These are phyloP conservation scores for Mus spretus DNA, from an alignment of 2,797 vertebrate genomes.

Conservation along the genomic window DNA sequence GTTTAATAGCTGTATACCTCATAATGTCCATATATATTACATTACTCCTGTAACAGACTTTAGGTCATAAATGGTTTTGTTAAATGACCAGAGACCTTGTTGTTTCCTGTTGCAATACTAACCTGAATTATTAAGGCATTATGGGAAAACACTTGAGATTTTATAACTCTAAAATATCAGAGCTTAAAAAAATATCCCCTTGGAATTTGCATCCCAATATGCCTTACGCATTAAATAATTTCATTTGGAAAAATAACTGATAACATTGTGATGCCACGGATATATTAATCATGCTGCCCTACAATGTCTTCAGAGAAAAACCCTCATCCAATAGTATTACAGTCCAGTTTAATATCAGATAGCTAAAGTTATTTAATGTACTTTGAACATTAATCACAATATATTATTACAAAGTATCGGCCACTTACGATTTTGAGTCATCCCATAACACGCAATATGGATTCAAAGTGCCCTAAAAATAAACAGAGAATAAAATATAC, in stretches of 20 bases:
- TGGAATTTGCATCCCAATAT: slow-evolving; percentile 2
- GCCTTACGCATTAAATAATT: slow-evolving; percentile 13
- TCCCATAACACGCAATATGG: slow-evolving; percentile 99
- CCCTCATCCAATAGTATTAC: slow-evolving; percentile 51
- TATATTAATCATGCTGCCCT: slow-evolving; percentile 32
- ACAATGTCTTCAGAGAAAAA: slow-evolving; percentile 23
- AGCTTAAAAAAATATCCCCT: not conserved
- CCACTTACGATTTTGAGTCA: slow-evolving; percentile 96
- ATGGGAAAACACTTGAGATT: slow-evolving; percentile 4
- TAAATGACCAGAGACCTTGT: slow-evolving; percentile 12
- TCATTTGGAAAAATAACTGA: slow-evolving; percentile 21
- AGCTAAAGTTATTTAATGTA: slow-evolving; percentile 67
- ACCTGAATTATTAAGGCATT: slow-evolving; percentile 25
- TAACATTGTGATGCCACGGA: not conserved
- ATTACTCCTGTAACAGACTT: slow-evolving; percentile 59
- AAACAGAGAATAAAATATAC: slow-evolving; percentile 77
- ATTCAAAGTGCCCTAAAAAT: slow-evolving; percentile 96
- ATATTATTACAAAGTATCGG: slow-evolving; percentile 83
- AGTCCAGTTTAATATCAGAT: not conserved
- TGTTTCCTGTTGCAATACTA: slow-evolving; percentile 49
- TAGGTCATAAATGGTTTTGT: slow-evolving; percentile 62
- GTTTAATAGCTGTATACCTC: slow-evolving; percentile 39
- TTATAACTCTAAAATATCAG: slow-evolving; percentile 55
- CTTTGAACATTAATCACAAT: slow-evolving; percentile 77
- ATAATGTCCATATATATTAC: not conserved